Percentiles rank a stretch among this genome's conserved stretches.
Evolutionary conservation across 1,140 invertebrate species (phyloP).

Genomic region (Idris sp.): DNA sequence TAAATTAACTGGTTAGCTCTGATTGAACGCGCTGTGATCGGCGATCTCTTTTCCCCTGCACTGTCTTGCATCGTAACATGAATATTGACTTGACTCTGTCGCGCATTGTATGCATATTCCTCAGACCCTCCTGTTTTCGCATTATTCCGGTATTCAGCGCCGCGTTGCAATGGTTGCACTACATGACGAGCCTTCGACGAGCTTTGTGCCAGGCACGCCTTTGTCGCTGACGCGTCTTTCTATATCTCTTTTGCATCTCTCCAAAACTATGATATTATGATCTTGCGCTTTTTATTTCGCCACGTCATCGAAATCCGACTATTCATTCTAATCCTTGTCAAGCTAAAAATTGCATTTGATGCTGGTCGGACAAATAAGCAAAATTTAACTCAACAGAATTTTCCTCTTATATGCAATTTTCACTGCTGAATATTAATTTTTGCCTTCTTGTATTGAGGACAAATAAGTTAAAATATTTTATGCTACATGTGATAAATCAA

Average conservation of each 20-base stretch:
- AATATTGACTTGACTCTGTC: conserved; percentile 53
- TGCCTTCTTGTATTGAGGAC: too few relatives aligned
- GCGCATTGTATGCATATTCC: conserved; percentile 50
- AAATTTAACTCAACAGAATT: too few relatives aligned
- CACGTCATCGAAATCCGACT: conserved; percentile 46
- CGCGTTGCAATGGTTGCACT: conserved; percentile 54
- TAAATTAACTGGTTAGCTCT: conserved; percentile 56
- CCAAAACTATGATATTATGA: conserved; percentile 62
- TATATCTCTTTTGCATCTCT: conserved; percentile 55
- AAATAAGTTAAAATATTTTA: too few relatives aligned
- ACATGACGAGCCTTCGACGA: conserved; percentile 61
- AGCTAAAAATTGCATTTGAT: too few relatives aligned
- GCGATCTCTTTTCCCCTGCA: conserved; percentile 8
- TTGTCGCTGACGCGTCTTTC: conserved; percentile 65
- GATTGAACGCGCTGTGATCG: conserved; percentile 68
- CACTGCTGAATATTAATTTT: too few relatives aligned
- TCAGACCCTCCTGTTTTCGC: conserved; percentile 20
- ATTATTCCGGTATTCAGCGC: conserved; percentile 54
- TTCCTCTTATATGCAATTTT: too few relatives aligned
- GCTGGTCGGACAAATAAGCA: conserved; percentile 32
- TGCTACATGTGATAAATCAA: too few relatives aligned
- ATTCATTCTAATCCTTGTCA: conserved; percentile 54
- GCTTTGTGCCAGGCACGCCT: conserved; percentile 59
- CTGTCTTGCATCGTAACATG: conserved; percentile 40
- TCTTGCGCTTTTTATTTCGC: conserved; percentile 60